A percentile compares a stretch with the other conserved stretches of the same genome.
Evolutionary conservation across 2,888 invertebrate species (phyloP).

Genomic region (Pammene aurita): DNA sequence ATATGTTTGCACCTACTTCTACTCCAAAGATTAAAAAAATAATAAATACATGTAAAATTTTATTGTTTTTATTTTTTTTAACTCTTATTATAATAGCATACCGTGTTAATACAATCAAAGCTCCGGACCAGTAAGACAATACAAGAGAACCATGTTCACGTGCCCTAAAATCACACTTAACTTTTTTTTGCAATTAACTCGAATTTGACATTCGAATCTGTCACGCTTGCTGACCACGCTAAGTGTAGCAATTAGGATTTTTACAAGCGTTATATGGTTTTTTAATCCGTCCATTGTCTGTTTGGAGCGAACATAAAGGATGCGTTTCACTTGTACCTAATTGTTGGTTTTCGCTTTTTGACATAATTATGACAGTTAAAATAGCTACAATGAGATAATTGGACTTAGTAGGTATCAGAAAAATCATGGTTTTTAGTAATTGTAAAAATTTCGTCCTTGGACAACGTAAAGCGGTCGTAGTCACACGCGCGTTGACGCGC

Average conservation of each 20-base stretch:
- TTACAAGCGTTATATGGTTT: slow-evolving; percentile 64
- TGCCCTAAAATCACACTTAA: neutral
- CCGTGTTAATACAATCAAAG: too few species aligned
- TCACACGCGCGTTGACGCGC: too few species aligned
- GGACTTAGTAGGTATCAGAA: neutral
- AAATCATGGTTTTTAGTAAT: neutral
- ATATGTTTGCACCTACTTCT: too few species aligned
- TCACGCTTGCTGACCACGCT: slow-evolving; percentile 60
- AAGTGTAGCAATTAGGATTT: slow-evolving; percentile 62
- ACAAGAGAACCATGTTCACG: neutral
- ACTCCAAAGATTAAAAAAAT: too few species aligned
- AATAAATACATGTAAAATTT: too few species aligned
- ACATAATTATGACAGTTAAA: slow-evolving; percentile 38
- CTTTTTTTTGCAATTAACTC: slow-evolving; percentile 62
- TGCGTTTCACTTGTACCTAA: slow-evolving; percentile 28
- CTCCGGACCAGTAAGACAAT: too few species aligned
- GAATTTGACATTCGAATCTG: slow-evolving; percentile 67
- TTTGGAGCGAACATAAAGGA: slow-evolving; percentile 42
- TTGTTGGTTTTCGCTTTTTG: slow-evolving; percentile 25
- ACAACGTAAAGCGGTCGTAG: too few species aligned
- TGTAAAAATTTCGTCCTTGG: neutral
- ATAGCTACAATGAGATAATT: neutral
- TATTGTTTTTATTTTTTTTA: too few species aligned
- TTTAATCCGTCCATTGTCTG: slow-evolving; percentile 66
- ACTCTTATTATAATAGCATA: too few species aligned